A percentile compares a stretch with the other conserved stretches of the same genome.
These are phyloP conservation scores for Trichopria drosophilae DNA, from an alignment of 2,888 invertebrate genomes.

Conservation along the genomic window DNA sequence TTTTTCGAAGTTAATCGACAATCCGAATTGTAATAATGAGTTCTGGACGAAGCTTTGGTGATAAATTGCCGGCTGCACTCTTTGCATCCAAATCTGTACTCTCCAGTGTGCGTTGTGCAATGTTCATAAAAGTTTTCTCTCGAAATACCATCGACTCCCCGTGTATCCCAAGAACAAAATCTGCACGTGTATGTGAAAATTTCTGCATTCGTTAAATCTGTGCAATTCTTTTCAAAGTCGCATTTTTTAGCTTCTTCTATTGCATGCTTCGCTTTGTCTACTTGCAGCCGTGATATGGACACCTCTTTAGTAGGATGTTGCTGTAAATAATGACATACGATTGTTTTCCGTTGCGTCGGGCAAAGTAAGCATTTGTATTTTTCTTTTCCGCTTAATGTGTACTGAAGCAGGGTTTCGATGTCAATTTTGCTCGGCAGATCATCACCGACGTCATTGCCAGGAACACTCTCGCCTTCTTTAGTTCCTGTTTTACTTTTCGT, in stretches of 20 bases:
- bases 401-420: constrained; percentile 23
- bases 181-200: constrained; percentile 47
- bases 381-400: constrained; percentile 35
- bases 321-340: constrained; percentile 70
- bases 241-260: constrained; percentile 62
- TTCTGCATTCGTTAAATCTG: constrained; percentile 22
- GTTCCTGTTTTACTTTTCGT: neutral
- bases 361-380: constrained; percentile 67
- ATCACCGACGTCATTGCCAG: constrained; percentile 3
- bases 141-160: constrained; percentile 36
- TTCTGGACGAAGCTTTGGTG: constrained; percentile 49
- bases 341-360: constrained; percentile 63
- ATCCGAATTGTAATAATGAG: constrained; percentile 50
- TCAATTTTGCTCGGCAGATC: constrained; percentile 18
- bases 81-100: constrained; percentile 70
- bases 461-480: neutral
- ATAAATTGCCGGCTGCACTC: constrained; percentile 61
- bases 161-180: constrained; percentile 48
- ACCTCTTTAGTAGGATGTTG: constrained; percentile 69
- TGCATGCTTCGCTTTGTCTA: constrained; percentile 61
- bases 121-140: constrained; percentile 70
- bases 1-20: constrained; percentile 40
- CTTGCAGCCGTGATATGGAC: constrained; percentile 65
- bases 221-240: constrained; percentile 49
- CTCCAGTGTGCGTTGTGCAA: constrained; percentile 76